Evolutionary conservation across 1,140 invertebrate genomes (phyloP), one percentile per base, ranked within the genome.

Genomic region (Drosophila eugracilis): DNA sequence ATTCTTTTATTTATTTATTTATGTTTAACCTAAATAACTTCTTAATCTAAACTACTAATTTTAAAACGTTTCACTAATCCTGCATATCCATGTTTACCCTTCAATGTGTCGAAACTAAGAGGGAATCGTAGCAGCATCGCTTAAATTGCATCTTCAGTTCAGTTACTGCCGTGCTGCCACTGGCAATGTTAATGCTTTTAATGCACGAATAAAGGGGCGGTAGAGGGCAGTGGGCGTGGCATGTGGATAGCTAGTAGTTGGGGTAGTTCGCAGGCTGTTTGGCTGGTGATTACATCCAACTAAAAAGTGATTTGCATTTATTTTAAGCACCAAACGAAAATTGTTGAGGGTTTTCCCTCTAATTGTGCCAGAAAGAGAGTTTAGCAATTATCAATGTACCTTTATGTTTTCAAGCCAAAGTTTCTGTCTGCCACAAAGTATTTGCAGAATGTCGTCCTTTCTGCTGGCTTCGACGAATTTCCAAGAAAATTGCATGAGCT

Each of bases 81-180:
- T 1, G n/a, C 2, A n/a, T n/a, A n/a, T n/a, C n/a, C 55, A 1
- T 3, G 28, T 1, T 7, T 9, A 30, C 58, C 19, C 30, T 3
- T 66, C 1, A 1, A 10, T 10, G 4, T 0, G 12, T 1, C 10
- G 4, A 26, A 34, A 32, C 36, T 58, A 42, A 30, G 37, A 32
- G 66, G 67, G 22, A 26, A 48, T 39, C 1, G 10, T 49, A 54
- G 36, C 69, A 54, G 41, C 55, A 22, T 50, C 34, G 70, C 54
- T 75, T 85, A 79, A 80, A 80, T 84, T 84, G 79, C 79, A 84
- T 79, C 71, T 84, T 85, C 77, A 80, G 65, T 74, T 41, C 45
- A 22, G 17, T 36, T 44, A 53, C 14, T 66, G 21, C 59, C 59
- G 54, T 47, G 42, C 58, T 75, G 69, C 55, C 71, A 65, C 58